Evolutionary conservation across 2,888 invertebrate species (phyloP), one percentile per base, ranked within the genome.

Genomic region (Mythimna pallens): DNA sequence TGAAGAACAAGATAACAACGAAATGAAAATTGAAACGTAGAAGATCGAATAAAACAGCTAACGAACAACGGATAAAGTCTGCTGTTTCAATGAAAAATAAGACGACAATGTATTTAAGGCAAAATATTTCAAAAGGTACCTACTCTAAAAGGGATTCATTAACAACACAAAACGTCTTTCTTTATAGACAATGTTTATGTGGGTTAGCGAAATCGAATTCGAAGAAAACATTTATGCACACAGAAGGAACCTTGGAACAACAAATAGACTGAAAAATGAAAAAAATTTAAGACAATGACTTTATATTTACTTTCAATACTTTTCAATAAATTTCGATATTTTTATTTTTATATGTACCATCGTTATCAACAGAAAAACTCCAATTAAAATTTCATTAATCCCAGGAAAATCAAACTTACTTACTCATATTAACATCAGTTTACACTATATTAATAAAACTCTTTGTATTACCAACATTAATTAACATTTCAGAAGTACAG

Each of bases 131-230:
- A 80, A 74, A 75, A 52, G 75, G 58, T 36, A 52, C 40, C 36
- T 40, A 40, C 25, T 52, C 20, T 43, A n/a, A 76, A 64, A 76
- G 47, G 58, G 75, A 59, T 43, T n/a, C 47, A 22, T 22, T 36
- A 30, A 61, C 55, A 81, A 57, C 20, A 76, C 55, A 52, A 76
- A 65, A 66, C 14, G 36, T 76, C 36, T 14, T 30, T 76, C 43
- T 30, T 62, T 55, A 76, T 30, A 52, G 61, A 76, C 82, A 66
- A 62, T 66, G 43, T 57, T 52, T 65, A 75, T 57, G 65, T 25
- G 57, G 47, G 65, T 47, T 14, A 30, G 64, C 57, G 17, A n/a
- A 76, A 62, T 66, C 68, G 30, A 57, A 68, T 66, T 81, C 65
- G 6, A 17, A 22, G 55, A 36, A 66, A 77, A 36, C 36, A 54